Evolutionary conservation across 35 echinoderm and acorn worm genomes (phyloP), one percentile per base, ranked within the genome.

Genomic region (Amphiura filiformis): DNA sequence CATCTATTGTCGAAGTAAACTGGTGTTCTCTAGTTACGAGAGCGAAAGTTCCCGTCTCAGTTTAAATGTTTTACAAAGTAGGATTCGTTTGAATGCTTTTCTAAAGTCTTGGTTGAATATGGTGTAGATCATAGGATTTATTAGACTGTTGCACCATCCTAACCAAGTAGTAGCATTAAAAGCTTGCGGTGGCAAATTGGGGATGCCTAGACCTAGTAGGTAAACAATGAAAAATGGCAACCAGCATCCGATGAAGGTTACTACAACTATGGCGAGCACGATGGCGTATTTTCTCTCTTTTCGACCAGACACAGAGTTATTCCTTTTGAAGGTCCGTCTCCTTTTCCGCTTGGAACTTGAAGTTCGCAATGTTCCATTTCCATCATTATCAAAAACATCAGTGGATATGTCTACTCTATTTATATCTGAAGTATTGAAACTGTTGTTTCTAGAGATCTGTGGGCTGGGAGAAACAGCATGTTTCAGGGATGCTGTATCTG

Each of bases 121-220:
- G 0, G 95, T 97, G 36, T 97, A 97, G 9, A 97, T 91, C 34
- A 94, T 83, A 30, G 95, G 95, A 56, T 97, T 97, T 22, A 97
- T n/a, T 13, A 87, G 77, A 9, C 92, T 94, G 56, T 97, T 97
- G 84, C 92, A 91, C 86, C 89, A 97, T 0, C 91, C 95, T 4
- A 97, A 47, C 95, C 91, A 93, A 1, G 83, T 86, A 49, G 93
- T 85, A 36, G 91, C 44, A 20, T 86, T 89, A 56, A 91, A 90
- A 23, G 61, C 61, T 30, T 70, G 36, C 76, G 34, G 28, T 78
- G 37, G 5, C 84, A 79, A 35, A 52, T 77, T 52, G 5, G 78
- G 39, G 39, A 0, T 34, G 39, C 47, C 87, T 85, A 34, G 75
- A 18, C 32, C 56, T 42, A 34, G 32, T 18, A 37, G 86, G 33